A percentile compares a stretch with the other conserved stretches of the same genome.
These are phyloP conservation scores for Orientallactaga bullata DNA, from an alignment of 2,113 vertebrate species.

Conservation along the genomic window DNA sequence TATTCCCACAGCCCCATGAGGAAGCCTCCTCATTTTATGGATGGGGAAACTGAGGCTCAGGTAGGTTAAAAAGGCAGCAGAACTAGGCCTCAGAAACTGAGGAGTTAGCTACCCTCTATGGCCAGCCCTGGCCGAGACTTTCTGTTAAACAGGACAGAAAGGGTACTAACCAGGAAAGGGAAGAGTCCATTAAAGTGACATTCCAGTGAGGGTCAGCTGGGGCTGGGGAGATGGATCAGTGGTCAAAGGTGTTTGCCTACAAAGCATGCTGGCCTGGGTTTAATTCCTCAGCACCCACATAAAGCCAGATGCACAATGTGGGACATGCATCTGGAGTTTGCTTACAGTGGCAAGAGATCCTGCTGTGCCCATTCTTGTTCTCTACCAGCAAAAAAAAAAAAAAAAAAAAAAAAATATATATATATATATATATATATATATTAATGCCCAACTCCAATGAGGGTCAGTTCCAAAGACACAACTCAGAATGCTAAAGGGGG, in stretches of 20 bases:
- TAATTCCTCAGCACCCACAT: no score
- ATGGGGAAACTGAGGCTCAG: neutral
- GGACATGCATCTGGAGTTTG: no score
- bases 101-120: neutral
- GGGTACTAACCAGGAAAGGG: neutral
- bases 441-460: no score
- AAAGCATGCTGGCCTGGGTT: no score
- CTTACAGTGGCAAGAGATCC: no score
- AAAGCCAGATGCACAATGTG: no score
- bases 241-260: no score
- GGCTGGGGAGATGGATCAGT: neutral
- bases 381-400: no score
- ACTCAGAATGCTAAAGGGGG: no score
- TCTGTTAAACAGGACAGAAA: neutral
- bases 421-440: no score
- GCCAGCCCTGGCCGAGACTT: neutral
- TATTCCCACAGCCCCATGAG: neutral
- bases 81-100: neutral
- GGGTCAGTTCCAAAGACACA: neutral
- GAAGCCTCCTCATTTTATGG: neutral
- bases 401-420: no score
- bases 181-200: neutral
- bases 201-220: neutral
- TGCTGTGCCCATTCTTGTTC: no score
- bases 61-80: neutral